These are phyloP conservation scores for Amorpha juglandis DNA, from an alignment of 2,888 invertebrate species.

Conservation along the genomic window DNA sequence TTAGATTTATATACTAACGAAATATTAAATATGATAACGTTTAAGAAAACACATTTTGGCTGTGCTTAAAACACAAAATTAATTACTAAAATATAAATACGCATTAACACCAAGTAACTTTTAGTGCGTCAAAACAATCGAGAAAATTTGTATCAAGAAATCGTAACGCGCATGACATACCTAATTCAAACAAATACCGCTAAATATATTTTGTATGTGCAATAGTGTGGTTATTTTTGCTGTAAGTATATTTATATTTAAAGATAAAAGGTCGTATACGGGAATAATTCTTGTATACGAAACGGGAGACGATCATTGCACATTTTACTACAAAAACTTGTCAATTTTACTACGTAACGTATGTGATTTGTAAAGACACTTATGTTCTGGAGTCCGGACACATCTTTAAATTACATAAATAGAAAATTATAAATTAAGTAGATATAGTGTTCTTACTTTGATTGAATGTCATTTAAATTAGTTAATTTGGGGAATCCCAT, in stretches of 20 bases:
- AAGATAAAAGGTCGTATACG: no score
- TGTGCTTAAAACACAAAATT: constrained; percentile 73
- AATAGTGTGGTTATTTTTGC: not conserved
- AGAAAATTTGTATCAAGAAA: not conserved
- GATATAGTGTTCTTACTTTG: no score
- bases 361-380: not conserved
- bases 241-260: not conserved
- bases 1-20: constrained; percentile 64
- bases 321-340: constrained; percentile 1
- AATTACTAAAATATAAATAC: constrained; percentile 15
- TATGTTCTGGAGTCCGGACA: not conserved
- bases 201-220: not conserved
- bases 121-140: not conserved
- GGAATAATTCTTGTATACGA: not conserved
- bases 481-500: no score
- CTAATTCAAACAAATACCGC: no score
- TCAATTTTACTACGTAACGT: constrained; percentile 15
- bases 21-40: constrained; percentile 54
- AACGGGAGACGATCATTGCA: no score
- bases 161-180: not conserved
- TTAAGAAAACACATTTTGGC: constrained; percentile 72
- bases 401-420: no score
- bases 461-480: no score
- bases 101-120: constrained; percentile 3
- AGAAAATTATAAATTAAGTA: no score